Evolutionary conservation across 2,888 invertebrate species (phyloP), one percentile per base, ranked within the genome.

Genomic region (Limenitis arthemis): DNA sequence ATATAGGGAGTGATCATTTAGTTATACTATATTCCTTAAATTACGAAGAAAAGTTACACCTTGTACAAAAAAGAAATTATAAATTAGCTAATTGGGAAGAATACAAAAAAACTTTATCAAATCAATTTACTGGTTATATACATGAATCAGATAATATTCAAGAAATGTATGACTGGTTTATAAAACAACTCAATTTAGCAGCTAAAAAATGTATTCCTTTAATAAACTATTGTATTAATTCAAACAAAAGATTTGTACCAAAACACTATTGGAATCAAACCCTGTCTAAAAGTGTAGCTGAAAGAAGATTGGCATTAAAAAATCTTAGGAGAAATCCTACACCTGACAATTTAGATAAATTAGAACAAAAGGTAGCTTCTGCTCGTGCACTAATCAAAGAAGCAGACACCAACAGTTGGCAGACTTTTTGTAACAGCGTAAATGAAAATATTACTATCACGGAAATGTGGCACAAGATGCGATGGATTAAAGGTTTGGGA

Each of bases 311-410:
- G 9, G 57, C 60, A 5, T 30, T 60, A 7, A 38, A 36, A 8
- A 37, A 36, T 9, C 55, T 63, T 33, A 47, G 60, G 8, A 38
- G 46, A 6, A 61, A 60, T 32, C 60, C 59, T 4, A 58, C 55
- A 5, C 58, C 60, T 3, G 28, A 50, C 12, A 61, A n/a, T n/a
- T n/a, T n/a, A n/a, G n/a, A n/a, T n/a, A n/a, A n/a, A n/a, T n/a
- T n/a, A n/a, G n/a, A n/a, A n/a, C n/a, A n/a, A n/a, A n/a, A n/a
- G n/a, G n/a, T n/a, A n/a, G n/a, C n/a, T n/a, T n/a, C n/a, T n/a
- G n/a, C n/a, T n/a, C n/a, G n/a, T n/a, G n/a, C n/a, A n/a, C n/a
- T n/a, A n/a, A n/a, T n/a, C n/a, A n/a, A n/a, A n/a, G n/a, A n/a
- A n/a, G n/a, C n/a, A n/a, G n/a, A n/a, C n/a, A n/a, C n/a, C n/a